phyloP scores from a whole-genome alignment of 2,797 vertebrate genomes.

The Aldrovandia affinis region DNA sequence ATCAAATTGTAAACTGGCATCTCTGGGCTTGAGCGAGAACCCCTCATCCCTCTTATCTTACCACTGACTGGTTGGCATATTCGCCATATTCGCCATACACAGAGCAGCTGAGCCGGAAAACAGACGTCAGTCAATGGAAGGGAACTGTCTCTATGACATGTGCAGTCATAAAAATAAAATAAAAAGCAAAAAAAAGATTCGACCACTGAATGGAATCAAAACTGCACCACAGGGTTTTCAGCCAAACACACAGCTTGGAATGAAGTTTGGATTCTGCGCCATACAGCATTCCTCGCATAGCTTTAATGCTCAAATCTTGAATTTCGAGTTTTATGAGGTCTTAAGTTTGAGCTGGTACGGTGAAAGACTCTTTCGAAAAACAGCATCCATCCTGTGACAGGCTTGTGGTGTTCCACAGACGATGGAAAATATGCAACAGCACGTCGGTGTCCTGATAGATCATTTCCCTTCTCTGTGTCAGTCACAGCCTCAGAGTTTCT shows the following conservation, averaged over 20 bases:
- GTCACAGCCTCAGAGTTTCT: not conserved
- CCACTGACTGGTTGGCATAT: conserved; percentile 54
- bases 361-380: conserved; percentile 7
- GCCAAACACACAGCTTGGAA: conserved; percentile 44
- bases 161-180: conserved; percentile 28
- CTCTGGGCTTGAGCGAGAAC: not conserved
- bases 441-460: not conserved
- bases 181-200: not conserved
- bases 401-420: not conserved
- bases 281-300: conserved; percentile 63
- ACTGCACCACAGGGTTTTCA: conserved; percentile 29
- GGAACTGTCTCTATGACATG: conserved; percentile 44
- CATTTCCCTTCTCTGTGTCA: not conserved
- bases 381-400: not conserved
- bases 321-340: conserved; percentile 64
- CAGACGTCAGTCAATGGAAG: conserved; percentile 43
- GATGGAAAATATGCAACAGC: not conserved
- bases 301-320: conserved; percentile 50
- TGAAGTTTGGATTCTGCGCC: conserved; percentile 39
- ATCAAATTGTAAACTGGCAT: not conserved
- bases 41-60: conserved; percentile 30
- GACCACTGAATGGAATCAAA: not conserved
- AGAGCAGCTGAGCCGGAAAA: conserved; percentile 38
- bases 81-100: conserved; percentile 43
- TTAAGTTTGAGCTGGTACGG: conserved; percentile 42